A percentile compares a stretch with the other conserved stretches of the same genome.
Conservation (phyloP, 2,113 vertebrate genomes). For the Lutjanus erythropterus region DNA sequence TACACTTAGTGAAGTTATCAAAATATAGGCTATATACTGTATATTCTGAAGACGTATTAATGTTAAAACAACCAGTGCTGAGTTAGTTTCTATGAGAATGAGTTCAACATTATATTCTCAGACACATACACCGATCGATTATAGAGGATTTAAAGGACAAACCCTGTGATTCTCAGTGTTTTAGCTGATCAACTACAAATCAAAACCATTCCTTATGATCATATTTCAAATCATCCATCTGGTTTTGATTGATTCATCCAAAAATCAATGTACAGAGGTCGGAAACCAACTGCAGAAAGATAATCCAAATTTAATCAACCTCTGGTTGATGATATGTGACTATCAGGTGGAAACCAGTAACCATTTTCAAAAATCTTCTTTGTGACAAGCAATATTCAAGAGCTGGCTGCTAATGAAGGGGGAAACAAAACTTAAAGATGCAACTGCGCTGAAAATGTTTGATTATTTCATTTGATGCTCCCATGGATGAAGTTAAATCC, state of each 20-base stretch:
- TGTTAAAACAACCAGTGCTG: slow-evolving; percentile 54
- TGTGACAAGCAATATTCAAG: too few species aligned
- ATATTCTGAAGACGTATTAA: slow-evolving; percentile 50
- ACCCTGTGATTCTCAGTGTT: not conserved
- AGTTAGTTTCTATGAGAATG: slow-evolving; percentile 36
- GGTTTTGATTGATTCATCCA: too few species aligned
- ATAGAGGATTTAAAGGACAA: slow-evolving; percentile 18
- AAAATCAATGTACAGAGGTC: not conserved
- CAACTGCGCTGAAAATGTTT: too few species aligned
- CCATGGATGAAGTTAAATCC: too few species aligned
- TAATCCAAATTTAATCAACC: too few species aligned
- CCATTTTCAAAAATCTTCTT: too few species aligned
- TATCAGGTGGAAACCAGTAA: too few species aligned
- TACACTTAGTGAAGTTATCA: slow-evolving; percentile 83
- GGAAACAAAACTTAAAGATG: too few species aligned
- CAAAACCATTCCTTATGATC: not conserved
- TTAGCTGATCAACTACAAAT: not conserved
- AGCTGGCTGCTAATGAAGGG: too few species aligned
- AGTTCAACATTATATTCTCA: slow-evolving; percentile 37
- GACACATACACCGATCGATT: slow-evolving; percentile 38
- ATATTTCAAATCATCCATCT: not conserved
- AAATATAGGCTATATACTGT: slow-evolving; percentile 79
- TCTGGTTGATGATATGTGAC: too few species aligned
- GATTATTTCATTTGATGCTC: too few species aligned
- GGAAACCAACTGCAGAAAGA: too few species aligned